Base-by-base conservation (phyloP, 2,888 invertebrate genomes). In the Timema cristinae region DNA sequence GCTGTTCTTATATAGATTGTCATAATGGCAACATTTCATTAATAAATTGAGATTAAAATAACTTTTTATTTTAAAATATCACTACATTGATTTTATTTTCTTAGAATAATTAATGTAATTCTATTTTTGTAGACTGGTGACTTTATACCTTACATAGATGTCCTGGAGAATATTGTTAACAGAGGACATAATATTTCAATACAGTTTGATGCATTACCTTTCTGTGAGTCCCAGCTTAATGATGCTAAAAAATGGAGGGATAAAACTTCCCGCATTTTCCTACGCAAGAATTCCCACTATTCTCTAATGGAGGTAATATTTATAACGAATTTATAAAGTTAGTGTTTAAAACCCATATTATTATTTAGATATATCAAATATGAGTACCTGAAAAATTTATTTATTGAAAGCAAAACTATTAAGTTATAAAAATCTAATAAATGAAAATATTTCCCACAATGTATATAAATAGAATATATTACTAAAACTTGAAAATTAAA, bases 91-190 rank as follows among this genome's bases (percentile, higher is more conserved):
- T 32, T 2, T 32, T 32, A 32, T 32, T 32, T 32, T n/a, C 2
- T 32, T 32, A 32, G 4, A 32, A 4, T 32, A 32, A 32, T 32
- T 32, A 32, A 32, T 32, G 1, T 32, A 2, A 2, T 32, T 32
- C 32, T 32, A 32, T 32, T 83, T 0, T 86, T 92, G 82, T 91
- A 92, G 78, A 88, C 90, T 0, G 89, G 89, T 68, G 92, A 92
- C 76, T 89, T 92, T 76, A 93, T 92, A 80, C 94, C 96, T 0
- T 96, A 95, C 82, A 89, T 93, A 81, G 93, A 94, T 81, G 91
- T 91, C 13, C 85, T 97, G 71, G 95, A 96, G 80, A 89, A 88
- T 67, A 82, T 96, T 63, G 91, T 94, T 15, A 88, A 88, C 73
- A 90, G 90, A 75, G 95, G 93, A 0, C 85, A 89, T 63, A 88